These are phyloP conservation scores for Epinotia brunnichana DNA, from an alignment of 2,888 invertebrate genomes.

Conservation along the genomic window DNA sequence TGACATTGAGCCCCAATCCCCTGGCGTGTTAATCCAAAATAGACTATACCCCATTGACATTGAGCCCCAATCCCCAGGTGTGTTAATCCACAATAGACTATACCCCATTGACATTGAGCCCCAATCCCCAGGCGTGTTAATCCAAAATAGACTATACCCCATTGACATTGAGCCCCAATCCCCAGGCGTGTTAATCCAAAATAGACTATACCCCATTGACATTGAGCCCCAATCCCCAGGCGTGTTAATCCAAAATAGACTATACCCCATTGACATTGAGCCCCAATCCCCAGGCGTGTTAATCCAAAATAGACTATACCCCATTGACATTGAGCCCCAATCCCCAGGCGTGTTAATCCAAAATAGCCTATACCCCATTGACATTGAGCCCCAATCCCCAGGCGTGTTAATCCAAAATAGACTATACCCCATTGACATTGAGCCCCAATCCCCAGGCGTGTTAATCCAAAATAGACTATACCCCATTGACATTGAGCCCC, in stretches of 20 bases:
- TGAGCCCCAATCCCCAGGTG: conserved; percentile 75
- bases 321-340: background rate
- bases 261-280: background rate
- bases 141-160: too few species aligned
- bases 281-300: conserved; percentile 84
- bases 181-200: conserved; percentile 89
- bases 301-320: too few species aligned
- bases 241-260: too few species aligned
- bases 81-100: too few species aligned
- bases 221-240: conserved; percentile 62
- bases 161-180: background rate
- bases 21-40: too few species aligned
- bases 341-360: conserved; percentile 87
- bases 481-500: background rate
- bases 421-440: background rate
- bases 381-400: conserved; percentile 46
- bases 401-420: too few species aligned
- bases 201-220: too few species aligned
- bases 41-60: too few species aligned
- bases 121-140: conserved; percentile 85
- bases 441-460: conserved; percentile 82
- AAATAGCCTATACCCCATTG: too few species aligned
- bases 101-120: background rate
- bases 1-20: background rate
- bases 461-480: too few species aligned